Evolutionary conservation across 2,113 vertebrate genomes (phyloP), one percentile per base, ranked within the genome.

Genomic region (Vidua chalybeata): DNA sequence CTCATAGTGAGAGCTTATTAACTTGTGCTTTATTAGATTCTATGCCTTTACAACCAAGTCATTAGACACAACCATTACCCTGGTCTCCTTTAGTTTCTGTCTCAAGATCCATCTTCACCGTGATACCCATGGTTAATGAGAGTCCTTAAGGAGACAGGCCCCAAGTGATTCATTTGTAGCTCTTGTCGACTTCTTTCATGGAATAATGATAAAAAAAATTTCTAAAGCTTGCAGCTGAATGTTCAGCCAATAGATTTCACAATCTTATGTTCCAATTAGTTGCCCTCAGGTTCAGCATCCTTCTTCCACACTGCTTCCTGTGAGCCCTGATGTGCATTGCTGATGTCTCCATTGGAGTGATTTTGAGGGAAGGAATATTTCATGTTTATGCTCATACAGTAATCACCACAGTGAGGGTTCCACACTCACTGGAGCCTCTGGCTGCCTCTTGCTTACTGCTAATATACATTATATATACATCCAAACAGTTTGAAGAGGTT

Each of bases 61-160:
- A 90, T 96, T 96, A 96, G 93, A 54, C 71, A 87, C 52, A 90
- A 45, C 82, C 79, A 86, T 93, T 96, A 94, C 24, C 75, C 83
- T 59, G 28, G 35, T 67, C 51, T 88, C 51, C 82, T 81, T 92
- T 95, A 0, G 0, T 86, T 96, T 84, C 87, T 83, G 43, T 71
- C 55, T 90, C 46, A 63, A 80, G 82, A 94, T 93, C 68, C 63
- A 63, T 90, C 87, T 92, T 93, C 68, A 75, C 64, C 6, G 15
- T 27, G 55, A 80, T 81, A 55, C 33, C 59, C 6, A 1, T 86
- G 64, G 68, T 80, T 96, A 96, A 95, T 93, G 83, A 75, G 82
- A 88, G 59, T 73, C 78, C 91, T 95, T 96, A 95, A 93, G 93
- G 23, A 82, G 81, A 61, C 94, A 91, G 87, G 71, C 49, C 30